These are phyloP conservation scores for Enteromius viviparus DNA, from an alignment of 2,797 vertebrate genomes.

Conservation along the genomic window DNA sequence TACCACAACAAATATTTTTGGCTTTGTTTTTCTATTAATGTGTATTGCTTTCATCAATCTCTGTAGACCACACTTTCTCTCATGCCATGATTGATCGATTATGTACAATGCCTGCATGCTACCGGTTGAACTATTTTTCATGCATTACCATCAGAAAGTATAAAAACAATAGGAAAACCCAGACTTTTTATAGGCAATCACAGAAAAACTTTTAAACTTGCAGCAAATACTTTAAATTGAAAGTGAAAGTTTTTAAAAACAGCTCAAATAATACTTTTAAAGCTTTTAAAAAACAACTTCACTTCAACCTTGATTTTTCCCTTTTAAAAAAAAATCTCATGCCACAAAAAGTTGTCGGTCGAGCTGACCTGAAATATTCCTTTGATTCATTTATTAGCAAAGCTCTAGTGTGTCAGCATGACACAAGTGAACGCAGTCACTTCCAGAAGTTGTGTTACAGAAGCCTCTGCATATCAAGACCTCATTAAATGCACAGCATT, in stretches of 20 bases:
- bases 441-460: slow-evolving; percentile 3
- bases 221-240: neutral
- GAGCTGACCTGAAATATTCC: neutral
- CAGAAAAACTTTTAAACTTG: neutral
- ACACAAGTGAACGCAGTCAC: neutral
- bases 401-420: neutral
- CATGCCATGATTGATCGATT: neutral
- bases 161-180: neutral
- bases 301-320: neutral
- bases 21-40: neutral
- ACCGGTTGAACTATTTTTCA: neutral
- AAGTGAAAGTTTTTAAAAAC: neutral
- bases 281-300: neutral
- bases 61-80: neutral
- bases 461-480: slow-evolving; percentile 3
- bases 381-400: neutral
- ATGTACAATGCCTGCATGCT: neutral
- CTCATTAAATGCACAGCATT: slow-evolving; percentile 54
- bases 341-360: neutral
- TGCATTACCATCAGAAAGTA: neutral
- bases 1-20: neutral
- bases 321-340: neutral
- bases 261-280: neutral
- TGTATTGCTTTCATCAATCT: neutral
- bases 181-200: neutral